Evolutionary conservation across 2,113 vertebrate species (phyloP), one percentile per base, ranked within the genome.

Genomic region (Athene noctua): DNA sequence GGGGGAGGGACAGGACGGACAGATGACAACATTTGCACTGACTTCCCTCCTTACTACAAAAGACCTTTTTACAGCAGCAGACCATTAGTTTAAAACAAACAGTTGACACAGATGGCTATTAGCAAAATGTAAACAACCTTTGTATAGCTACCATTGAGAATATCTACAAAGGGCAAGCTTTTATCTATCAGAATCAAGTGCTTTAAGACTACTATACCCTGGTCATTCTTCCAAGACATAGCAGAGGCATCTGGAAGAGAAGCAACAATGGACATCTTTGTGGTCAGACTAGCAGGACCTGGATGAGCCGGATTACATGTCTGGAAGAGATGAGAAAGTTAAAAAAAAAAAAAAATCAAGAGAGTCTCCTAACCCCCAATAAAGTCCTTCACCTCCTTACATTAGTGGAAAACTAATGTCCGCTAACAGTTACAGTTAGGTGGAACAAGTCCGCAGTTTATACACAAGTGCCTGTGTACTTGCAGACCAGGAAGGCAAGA

Each of bases 181-280:
- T 68, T 57, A 72, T 65, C 65, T 40, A 42, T 3, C 11, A 80
- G 44, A 11, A 87, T 30, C 27, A 88, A 47, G 17, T 30, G 71
- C 34, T 95, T 86, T 44, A 47, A 55, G 29, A 73, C 72, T 75
- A 93, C 82, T 87, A 55, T 98, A 98, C 98, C 98, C 90, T 97
- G 89, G 58, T 98, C 97, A 63, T 52, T 91, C 73, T 95, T 89
- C 85, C 97, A 93, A 67, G 92, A 97, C 27, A 90, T 29, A 70
- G 67, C 81, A 88, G 79, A 86, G 44, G 95, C 86, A 92, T 96
- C 96, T 63, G 82, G 84, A 75, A 94, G 65, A 92, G 90, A 93
- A 94, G 87, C 11, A 84, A 63, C 58, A 57, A 26, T 67, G 67
- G 82, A 63, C 65, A 86, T 68, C 78, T 91, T 46, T 34, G 49